Percentiles rank a stretch among this genome's conserved stretches.
Evolutionary conservation across 1,140 invertebrate genomes (phyloP).

Genomic region (Archivesica marissinica): DNA sequence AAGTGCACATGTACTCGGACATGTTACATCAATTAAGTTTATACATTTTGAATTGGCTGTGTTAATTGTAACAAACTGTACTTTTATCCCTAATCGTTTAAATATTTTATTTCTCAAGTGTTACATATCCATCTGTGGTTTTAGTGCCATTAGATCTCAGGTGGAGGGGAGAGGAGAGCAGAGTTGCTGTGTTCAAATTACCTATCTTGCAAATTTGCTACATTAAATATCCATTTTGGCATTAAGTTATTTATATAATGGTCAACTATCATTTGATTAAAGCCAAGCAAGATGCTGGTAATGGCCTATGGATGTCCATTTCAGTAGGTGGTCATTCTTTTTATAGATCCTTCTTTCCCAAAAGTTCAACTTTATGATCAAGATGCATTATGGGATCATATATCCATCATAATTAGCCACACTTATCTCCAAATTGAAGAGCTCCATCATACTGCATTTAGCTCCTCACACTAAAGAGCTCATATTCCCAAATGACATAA

Average conservation of each 20-base stretch:
- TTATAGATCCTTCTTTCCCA: constrained; percentile 3
- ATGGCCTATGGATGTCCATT: neutral
- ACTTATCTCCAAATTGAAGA: constrained; percentile 57
- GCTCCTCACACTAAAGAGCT: constrained; percentile 38
- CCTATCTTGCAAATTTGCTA: too few relatives aligned
- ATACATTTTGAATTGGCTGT: too few relatives aligned
- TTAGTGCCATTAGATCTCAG: too few relatives aligned
- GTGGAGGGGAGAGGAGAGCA: too few relatives aligned
- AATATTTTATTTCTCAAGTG: too few relatives aligned
- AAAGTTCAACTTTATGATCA: constrained; percentile 6
- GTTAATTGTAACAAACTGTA: too few relatives aligned
- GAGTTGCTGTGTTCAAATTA: too few relatives aligned
- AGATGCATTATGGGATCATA: constrained; percentile 41
- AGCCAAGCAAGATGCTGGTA: neutral
- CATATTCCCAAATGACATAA: constrained; percentile 48
- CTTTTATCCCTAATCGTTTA: too few relatives aligned
- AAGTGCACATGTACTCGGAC: too few relatives aligned
- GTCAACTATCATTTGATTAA: neutral
- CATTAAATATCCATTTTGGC: neutral
- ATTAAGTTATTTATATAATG: constrained; percentile 9
- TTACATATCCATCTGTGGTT: too few relatives aligned
- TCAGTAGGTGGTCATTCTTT: constrained; percentile 23
- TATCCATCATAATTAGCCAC: constrained; percentile 52
- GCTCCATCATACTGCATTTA: constrained; percentile 31
- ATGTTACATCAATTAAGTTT: too few relatives aligned